Percentiles rank a stretch among this genome's conserved stretches.
Conservation (phyloP, 1,140 invertebrate genomes). For the Aphidius gifuensis region DNA sequence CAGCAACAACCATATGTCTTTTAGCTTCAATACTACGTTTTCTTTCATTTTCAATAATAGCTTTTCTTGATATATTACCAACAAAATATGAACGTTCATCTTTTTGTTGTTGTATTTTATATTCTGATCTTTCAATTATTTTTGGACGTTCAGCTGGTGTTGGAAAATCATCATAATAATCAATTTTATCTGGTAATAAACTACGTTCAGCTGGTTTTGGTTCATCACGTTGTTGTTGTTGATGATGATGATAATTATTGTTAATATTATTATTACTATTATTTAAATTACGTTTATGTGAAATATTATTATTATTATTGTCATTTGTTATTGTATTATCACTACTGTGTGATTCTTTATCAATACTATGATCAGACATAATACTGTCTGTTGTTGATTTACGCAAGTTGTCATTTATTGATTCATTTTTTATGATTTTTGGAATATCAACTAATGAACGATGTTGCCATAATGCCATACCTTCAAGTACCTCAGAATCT, state of each 20-base stretch:
- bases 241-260: neutral
- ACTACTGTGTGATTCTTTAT: conserved; percentile 46
- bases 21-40: conserved; percentile 57
- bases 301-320: neutral
- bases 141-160: conserved; percentile 51
- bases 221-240: conserved; percentile 33
- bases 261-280: neutral
- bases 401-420: conserved; percentile 47
- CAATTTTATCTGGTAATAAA: conserved; percentile 44
- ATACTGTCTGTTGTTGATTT: conserved; percentile 48
- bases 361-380: conserved; percentile 44
- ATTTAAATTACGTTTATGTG: no score
- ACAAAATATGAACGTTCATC: conserved; percentile 52
- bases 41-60: conserved; percentile 58
- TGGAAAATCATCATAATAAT: conserved; percentile 49
- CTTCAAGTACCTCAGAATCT: conserved; percentile 69
- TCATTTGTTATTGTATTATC: conserved; percentile 49
- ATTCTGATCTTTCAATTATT: conserved; percentile 56
- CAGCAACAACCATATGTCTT: conserved; percentile 47
- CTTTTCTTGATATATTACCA: conserved; percentile 53
- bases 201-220: conserved; percentile 50
- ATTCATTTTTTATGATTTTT: conserved; percentile 58
- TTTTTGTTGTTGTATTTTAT: conserved; percentile 50
- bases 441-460: conserved; percentile 69
- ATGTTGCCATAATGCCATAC: conserved; percentile 82